Percentiles rank a stretch among this genome's conserved stretches.
These are phyloP conservation scores for Hymenopus coronatus DNA, from an alignment of 2,888 invertebrate genomes.

Conservation along the genomic window DNA sequence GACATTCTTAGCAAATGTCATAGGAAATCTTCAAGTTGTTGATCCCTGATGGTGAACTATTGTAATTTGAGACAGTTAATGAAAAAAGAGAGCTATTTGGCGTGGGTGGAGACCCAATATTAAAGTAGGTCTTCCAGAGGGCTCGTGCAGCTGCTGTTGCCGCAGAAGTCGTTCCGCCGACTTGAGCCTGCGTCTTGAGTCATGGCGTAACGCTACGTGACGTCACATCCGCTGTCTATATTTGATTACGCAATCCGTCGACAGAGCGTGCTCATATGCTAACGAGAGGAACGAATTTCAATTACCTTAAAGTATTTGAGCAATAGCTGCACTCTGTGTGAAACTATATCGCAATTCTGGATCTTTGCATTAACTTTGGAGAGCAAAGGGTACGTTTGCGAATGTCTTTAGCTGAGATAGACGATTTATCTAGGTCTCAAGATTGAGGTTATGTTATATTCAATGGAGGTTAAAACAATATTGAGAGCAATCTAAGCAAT, in stretches of 20 bases:
- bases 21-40: not conserved
- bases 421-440: too few relatives aligned
- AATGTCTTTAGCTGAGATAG: too few relatives aligned
- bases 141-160: not conserved
- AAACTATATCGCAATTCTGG: too few relatives aligned
- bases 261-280: conserved; percentile 16
- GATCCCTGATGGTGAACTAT: not conserved
- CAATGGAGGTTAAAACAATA: too few relatives aligned
- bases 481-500: too few relatives aligned
- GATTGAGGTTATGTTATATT: too few relatives aligned
- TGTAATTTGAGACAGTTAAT: not conserved
- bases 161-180: conserved; percentile 9
- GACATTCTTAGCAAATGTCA: too few relatives aligned
- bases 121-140: conserved; percentile 10
- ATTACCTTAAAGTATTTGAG: conserved; percentile 9
- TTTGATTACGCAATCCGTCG: conserved; percentile 16
- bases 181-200: not conserved
- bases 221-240: conserved; percentile 14
- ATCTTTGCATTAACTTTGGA: too few relatives aligned
- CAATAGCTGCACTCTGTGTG: not conserved
- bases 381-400: too few relatives aligned
- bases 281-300: conserved; percentile 19
- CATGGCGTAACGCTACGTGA: conserved; percentile 16
- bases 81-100: not conserved
- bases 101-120: not conserved